A percentile compares a stretch with the other conserved stretches of the same genome.
These are phyloP conservation scores for Hyla sarda DNA, from an alignment of 2,113 vertebrate species.

Conservation along the genomic window DNA sequence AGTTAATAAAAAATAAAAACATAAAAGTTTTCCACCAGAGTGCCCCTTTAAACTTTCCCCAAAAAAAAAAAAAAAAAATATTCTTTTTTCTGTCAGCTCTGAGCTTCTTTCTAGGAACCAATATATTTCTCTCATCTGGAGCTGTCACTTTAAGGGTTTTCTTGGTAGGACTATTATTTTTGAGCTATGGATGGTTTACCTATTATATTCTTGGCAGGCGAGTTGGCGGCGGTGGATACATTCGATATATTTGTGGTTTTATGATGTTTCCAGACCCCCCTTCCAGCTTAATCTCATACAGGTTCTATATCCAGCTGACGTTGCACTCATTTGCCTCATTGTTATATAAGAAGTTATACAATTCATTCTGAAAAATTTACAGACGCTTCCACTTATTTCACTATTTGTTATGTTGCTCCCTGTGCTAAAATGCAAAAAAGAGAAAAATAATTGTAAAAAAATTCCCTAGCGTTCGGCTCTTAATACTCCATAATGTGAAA, in stretches of 20 bases:
- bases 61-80: too few relatives aligned
- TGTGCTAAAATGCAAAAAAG: too few relatives aligned
- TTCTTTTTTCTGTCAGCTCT: background rate
- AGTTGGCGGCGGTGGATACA: background rate
- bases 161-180: background rate
- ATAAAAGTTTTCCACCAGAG: too few relatives aligned
- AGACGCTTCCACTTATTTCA: too few relatives aligned
- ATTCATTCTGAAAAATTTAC: too few relatives aligned
- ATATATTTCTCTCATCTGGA: background rate
- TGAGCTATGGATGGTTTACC: constrained; percentile 1
- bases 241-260: background rate
- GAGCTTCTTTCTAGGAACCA: background rate
- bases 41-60: too few relatives aligned
- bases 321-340: background rate
- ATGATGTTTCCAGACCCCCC: background rate
- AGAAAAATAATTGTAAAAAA: too few relatives aligned
- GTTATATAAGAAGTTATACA: background rate
- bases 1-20: too few relatives aligned
- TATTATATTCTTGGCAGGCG: constrained; percentile 13
- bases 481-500: too few relatives aligned
- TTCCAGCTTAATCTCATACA: background rate
- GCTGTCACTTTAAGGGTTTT: background rate
- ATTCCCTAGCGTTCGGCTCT: too few relatives aligned
- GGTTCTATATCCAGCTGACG: background rate
- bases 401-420: too few relatives aligned